phyloP scores from a whole-genome alignment of 2,888 invertebrate species.

The Machimus atricapillus region DNA sequence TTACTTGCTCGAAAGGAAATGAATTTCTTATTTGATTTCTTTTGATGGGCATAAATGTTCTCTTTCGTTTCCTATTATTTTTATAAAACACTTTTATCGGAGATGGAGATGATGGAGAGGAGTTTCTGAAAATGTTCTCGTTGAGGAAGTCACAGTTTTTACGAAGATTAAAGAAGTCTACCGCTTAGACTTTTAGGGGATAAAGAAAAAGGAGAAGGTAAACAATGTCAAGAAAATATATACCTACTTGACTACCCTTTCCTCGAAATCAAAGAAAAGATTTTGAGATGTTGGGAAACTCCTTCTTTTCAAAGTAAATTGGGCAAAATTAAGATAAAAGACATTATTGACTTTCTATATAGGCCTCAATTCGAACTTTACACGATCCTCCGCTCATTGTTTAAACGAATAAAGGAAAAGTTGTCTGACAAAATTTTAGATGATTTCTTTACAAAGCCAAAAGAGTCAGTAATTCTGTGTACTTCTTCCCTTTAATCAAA shows the following conservation, averaged over 20 bases:
- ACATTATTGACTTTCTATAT: neutral
- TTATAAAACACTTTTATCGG: neutral
- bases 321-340: neutral
- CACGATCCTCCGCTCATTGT: neutral
- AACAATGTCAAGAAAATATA: neutral
- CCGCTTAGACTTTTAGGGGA: neutral
- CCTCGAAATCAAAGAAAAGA: neutral
- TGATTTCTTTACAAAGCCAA: neutral
- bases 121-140: neutral
- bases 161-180: neutral
- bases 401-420: neutral
- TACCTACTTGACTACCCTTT: neutral
- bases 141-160: neutral
- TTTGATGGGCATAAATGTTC: neutral
- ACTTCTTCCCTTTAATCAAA: neutral
- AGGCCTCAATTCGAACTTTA: neutral
- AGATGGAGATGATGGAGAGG: neutral
- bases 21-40: neutral
- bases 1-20: neutral
- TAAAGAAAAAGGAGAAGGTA: neutral
- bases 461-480: neutral
- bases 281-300: neutral
- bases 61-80: neutral
- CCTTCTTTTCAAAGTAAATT: neutral
- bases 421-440: neutral